Base-by-base conservation (phyloP, 2,113 vertebrate species). In the Ceyx margarethae region DNA sequence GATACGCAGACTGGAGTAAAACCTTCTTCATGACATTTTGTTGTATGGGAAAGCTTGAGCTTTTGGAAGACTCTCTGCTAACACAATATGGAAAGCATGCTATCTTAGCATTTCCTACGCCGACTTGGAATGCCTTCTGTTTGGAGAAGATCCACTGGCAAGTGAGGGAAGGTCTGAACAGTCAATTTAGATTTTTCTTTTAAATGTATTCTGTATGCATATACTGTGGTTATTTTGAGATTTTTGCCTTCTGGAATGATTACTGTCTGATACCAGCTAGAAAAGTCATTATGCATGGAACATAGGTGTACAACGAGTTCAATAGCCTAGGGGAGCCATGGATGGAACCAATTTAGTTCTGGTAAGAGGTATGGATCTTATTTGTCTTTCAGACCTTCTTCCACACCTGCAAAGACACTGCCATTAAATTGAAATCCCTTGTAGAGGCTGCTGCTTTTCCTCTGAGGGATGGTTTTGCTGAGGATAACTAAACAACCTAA, bases 241-340 rank as follows among this genome's bases (percentile, higher is more conserved):
- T 96, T 95, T 96, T 96, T 98, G 97, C 97, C 98, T 98, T 98
- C 97, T 98, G 98, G 98, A 97, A 98, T 98, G 97, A 98, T 98
- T 98, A 97, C 97, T 94, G 94, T 96, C 96, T 98, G 97, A 97
- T 97, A 97, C 95, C 95, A 97, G 97, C 97, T 88, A 97, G 96
- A 97, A 97, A 97, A 97, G 97, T 96, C 97, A 97, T 97, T 97
- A 97, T 97, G 97, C 96, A 97, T 97, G 96, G 94, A 97, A 96
- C 95, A 97, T 97, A 97, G 97, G 96, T 96, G 96, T 97, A 94
- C 95, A 95, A 91, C 60, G 45, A 96, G 95, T 97, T 97, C 96
- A 76, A 26, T 91, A 95, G 90, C 93, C 78, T 85, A 83, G 89
- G 89, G 94, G 84, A 96, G 74, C 87, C 90, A 92, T 93, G 96